These are phyloP conservation scores for Lethrus apterus DNA, from an alignment of 1,140 invertebrate genomes.

Conservation along the genomic window DNA sequence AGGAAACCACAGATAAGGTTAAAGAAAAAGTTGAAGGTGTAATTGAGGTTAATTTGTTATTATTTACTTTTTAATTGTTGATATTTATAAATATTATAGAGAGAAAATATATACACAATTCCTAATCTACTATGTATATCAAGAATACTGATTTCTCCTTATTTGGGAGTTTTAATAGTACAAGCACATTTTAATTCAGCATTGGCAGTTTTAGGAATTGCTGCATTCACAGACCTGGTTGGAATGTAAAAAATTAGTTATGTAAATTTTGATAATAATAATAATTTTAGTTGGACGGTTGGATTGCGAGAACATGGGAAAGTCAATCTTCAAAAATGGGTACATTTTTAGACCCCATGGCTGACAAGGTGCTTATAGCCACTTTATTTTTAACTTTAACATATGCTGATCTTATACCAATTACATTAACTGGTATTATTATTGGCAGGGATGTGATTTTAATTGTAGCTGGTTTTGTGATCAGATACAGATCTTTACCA, in stretches of 20 bases:
- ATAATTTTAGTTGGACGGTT: constrained; percentile 88
- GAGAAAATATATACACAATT: constrained; percentile 87
- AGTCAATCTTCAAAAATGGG: constrained; percentile 88
- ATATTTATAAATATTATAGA: constrained; percentile 40
- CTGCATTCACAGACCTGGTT: constrained; percentile 81
- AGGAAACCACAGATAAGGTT: constrained; percentile 53
- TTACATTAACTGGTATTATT: constrained; percentile 76
- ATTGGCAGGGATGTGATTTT: constrained; percentile 77
- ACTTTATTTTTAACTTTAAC: constrained; percentile 83
- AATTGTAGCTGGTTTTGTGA: constrained; percentile 74
- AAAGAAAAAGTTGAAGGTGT: constrained; percentile 59
- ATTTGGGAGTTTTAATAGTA: constrained; percentile 72
- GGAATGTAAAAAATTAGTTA: too few relatives aligned
- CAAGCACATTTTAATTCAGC: constrained; percentile 67
- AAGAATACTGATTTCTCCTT: constrained; percentile 77
- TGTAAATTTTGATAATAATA: too few relatives aligned
- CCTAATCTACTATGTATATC: constrained; percentile 84
- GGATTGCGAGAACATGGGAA: constrained; percentile 87
- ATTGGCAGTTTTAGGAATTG: constrained; percentile 64
- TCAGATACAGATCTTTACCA: constrained; percentile 83
- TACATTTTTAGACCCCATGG: constrained; percentile 93
- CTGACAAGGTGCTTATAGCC: constrained; percentile 92
- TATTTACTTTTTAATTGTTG: neutral
- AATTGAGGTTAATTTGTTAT: constrained; percentile 46
- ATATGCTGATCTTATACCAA: constrained; percentile 76